Conservation (phyloP, 2,113 vertebrate genomes). For the Abramis brama region DNA sequence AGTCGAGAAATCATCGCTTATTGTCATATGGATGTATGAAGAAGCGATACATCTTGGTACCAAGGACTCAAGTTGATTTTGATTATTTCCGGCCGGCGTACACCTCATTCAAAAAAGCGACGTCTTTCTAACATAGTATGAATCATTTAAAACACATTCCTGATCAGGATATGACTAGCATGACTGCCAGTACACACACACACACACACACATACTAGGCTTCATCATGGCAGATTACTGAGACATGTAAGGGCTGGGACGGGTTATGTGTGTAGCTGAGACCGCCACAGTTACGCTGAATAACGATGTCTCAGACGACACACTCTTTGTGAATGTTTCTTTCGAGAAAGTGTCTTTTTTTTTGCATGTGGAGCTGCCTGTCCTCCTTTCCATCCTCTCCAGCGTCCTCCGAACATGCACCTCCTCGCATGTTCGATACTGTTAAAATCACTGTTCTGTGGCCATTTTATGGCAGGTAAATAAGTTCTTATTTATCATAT, state of each 20-base stretch:
- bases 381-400: conserved; percentile 24
- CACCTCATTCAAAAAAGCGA: background rate
- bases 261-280: conserved; percentile 37
- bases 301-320: background rate
- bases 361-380: conserved; percentile 53
- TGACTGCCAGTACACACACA: conserved; percentile 11
- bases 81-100: background rate
- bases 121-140: background rate
- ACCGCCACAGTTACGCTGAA: conserved; percentile 1
- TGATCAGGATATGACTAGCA: conserved; percentile 16
- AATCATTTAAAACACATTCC: conserved; percentile 6
- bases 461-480: conserved; percentile 58
- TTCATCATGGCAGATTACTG: background rate
- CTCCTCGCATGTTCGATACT: conserved; percentile 59
- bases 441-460: conserved; percentile 47
- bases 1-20: conserved; percentile 27
- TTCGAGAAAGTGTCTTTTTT: conserved; percentile 49
- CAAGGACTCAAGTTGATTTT: background rate
- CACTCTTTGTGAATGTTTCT: conserved; percentile 49
- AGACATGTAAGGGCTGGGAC: conserved; percentile 32
- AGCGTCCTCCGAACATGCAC: conserved; percentile 50
- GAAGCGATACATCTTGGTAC: conserved; percentile 42
- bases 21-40: conserved; percentile 43
- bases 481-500: conserved; percentile 76
- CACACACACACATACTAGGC: background rate